Evolutionary conservation across 2,797 vertebrate species (phyloP).

Genomic region (Vultur gryphus): DNA sequence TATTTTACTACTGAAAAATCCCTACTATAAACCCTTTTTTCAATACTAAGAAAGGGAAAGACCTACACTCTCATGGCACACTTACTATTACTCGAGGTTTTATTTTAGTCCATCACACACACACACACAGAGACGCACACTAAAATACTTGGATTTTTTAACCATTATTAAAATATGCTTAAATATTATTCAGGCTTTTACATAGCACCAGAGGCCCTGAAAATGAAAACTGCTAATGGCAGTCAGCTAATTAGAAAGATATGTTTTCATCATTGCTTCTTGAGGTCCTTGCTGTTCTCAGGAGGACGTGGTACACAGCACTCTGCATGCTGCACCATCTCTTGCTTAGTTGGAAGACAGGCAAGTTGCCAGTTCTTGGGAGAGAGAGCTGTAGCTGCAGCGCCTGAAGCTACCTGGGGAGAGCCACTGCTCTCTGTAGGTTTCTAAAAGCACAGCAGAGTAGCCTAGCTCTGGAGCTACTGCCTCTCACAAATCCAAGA

Average conservation of each 20-base stretch:
- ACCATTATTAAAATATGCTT: not conserved
- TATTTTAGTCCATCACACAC: not conserved
- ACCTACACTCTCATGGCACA: not conserved
- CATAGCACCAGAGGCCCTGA: not conserved
- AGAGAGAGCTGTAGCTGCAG: not conserved
- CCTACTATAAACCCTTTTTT: not conserved
- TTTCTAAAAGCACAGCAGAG: not conserved
- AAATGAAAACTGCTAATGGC: not conserved
- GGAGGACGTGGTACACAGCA: fast-evolving
- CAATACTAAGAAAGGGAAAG: not conserved
- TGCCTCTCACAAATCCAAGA: not conserved
- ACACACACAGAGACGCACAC: fast-evolving
- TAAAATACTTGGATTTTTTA: not conserved
- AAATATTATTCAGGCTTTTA: constrained; percentile 15
- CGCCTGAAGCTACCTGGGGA: not conserved
- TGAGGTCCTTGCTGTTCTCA: not conserved
- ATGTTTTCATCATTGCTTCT: not conserved
- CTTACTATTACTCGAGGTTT: not conserved
- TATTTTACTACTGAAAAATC: not conserved
- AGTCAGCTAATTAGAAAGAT: constrained; percentile 9
- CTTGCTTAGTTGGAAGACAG: not conserved
- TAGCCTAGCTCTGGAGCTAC: not conserved
- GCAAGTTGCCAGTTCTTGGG: not conserved
- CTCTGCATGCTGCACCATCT: fast-evolving
- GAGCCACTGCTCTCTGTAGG: not conserved